phyloP scores from a whole-genome alignment of 2,888 invertebrate species.

The Dascillus cervinus region DNA sequence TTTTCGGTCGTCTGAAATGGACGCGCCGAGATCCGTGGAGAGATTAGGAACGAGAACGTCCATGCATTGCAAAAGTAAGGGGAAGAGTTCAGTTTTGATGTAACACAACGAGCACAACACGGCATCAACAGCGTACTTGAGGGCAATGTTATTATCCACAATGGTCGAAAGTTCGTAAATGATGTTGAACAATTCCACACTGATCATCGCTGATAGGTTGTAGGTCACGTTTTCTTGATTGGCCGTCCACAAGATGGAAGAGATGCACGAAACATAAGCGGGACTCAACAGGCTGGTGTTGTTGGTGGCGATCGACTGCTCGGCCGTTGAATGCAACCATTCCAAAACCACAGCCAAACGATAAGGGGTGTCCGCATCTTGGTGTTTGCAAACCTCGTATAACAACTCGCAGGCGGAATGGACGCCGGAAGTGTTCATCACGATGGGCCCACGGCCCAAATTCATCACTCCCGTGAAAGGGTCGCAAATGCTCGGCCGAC shows the following conservation, averaged over 20 bases:
- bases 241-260: conserved; percentile 72
- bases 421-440: conserved; percentile 37
- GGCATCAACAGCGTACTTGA: conserved; percentile 80
- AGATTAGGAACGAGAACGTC: conserved; percentile 52
- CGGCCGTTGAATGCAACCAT: conserved; percentile 61
- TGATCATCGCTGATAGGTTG: conserved; percentile 60
- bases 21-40: conserved; percentile 45
- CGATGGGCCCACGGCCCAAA: conserved; percentile 31
- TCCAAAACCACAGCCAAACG: conserved; percentile 60
- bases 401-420: conserved; percentile 72
- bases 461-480: conserved; percentile 29
- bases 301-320: conserved; percentile 38
- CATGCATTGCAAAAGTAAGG: conserved; percentile 63
- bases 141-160: conserved; percentile 60
- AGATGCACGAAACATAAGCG: conserved; percentile 67
- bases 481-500: conserved; percentile 42
- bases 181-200: conserved; percentile 67
- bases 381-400: conserved; percentile 65
- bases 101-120: conserved; percentile 81
- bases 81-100: conserved; percentile 71
- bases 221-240: conserved; percentile 55
- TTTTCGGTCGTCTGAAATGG: conserved; percentile 53
- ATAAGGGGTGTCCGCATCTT: conserved; percentile 51
- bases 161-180: conserved; percentile 70
- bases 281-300: conserved; percentile 40